phyloP scores from a whole-genome alignment of 2,113 vertebrate species.

The Brachypodius melanocephalos region DNA sequence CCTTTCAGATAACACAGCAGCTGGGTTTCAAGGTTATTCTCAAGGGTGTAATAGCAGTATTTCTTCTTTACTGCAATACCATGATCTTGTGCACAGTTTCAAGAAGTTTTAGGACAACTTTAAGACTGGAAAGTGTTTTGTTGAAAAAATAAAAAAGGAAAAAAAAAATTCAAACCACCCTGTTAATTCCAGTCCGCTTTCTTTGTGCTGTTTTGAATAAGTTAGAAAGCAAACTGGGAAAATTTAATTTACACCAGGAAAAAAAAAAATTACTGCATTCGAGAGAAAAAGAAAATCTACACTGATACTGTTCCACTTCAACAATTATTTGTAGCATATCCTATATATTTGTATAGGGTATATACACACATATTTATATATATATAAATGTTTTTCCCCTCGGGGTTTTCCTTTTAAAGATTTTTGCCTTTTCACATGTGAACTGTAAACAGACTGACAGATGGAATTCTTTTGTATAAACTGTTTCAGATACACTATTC shows the following conservation, averaged over 20 bases:
- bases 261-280: neutral
- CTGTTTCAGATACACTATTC: conserved; percentile 75
- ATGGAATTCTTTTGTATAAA: conserved; percentile 78
- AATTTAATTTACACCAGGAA: conserved; percentile 55
- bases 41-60: conserved; percentile 44
- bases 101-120: neutral
- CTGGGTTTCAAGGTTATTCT: conserved; percentile 45
- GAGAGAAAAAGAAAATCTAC: neutral
- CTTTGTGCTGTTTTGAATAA: conserved; percentile 50
- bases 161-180: neutral
- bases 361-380: neutral
- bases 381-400: conserved; percentile 30
- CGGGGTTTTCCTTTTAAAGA: conserved; percentile 59
- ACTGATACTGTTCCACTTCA: conserved; percentile 23
- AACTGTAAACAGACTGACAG: conserved; percentile 79
- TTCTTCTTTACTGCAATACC: conserved; percentile 34
- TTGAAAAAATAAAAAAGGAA: rapidly evolving
- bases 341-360: neutral
- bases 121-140: neutral
- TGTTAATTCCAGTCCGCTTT: conserved; percentile 19
- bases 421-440: conserved; percentile 74
- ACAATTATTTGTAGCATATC: conserved; percentile 54
- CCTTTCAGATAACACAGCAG: conserved; percentile 39
- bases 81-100: conserved; percentile 10
- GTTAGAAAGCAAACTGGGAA: conserved; percentile 55